Percentiles rank a stretch among this genome's conserved stretches.
Evolutionary conservation across 2,113 vertebrate genomes (phyloP).

Genomic region (Corapipo altera): DNA sequence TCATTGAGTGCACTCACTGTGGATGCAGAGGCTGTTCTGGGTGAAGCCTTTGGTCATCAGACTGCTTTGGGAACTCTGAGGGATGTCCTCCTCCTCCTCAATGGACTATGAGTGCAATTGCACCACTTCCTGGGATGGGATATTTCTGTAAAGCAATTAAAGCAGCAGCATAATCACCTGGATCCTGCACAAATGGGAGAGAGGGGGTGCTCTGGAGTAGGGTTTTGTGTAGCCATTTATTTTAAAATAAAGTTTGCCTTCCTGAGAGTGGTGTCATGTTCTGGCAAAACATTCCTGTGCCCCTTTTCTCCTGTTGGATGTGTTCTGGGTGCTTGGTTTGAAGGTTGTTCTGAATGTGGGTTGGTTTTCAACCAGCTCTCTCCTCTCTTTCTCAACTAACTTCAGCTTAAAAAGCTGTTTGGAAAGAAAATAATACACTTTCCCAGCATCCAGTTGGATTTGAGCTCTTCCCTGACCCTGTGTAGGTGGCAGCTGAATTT

Average conservation of each 20-base stretch:
- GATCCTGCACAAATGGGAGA: not conserved
- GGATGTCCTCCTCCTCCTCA: not conserved
- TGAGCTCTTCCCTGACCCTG: not conserved
- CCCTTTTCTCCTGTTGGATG: not conserved
- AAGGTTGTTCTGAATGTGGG: not conserved
- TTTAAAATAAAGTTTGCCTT: slow-evolving; percentile 64
- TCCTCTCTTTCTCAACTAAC: not conserved
- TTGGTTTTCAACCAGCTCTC: not conserved
- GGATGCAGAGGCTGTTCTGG: slow-evolving; percentile 97
- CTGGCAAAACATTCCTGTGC: not conserved
- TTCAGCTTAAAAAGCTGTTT: not conserved
- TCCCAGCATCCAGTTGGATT: not conserved
- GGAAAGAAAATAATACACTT: not conserved
- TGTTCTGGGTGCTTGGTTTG: not conserved
- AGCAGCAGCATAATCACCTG: not conserved
- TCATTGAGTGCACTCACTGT: slow-evolving; percentile 97
- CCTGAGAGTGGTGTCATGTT: not conserved
- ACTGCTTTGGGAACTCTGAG: not conserved
- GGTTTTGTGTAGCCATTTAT: slow-evolving; percentile 15
- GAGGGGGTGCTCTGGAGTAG: not conserved
- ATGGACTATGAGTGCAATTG: not conserved
- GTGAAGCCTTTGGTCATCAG: slow-evolving; percentile 40
- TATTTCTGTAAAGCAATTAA: not conserved
- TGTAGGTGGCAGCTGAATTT: not conserved
- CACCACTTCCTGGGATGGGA: not conserved